phyloP scores from a whole-genome alignment of 2,797 vertebrate species.

The Acanthis flammea region DNA sequence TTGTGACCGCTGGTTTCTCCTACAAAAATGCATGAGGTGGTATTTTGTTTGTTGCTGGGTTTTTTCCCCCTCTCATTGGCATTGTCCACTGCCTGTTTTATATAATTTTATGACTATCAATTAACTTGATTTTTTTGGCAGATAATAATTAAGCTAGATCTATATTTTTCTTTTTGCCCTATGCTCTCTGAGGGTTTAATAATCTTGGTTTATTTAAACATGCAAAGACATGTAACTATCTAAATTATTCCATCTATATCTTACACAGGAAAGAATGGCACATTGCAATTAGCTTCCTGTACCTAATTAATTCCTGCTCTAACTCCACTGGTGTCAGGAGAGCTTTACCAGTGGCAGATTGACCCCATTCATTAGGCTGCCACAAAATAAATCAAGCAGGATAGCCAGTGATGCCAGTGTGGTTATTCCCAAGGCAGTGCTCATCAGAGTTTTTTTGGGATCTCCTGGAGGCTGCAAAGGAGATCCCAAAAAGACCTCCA shows the following conservation, averaged over 20 bases:
- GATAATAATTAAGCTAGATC: neutral
- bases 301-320: neutral
- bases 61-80: neutral
- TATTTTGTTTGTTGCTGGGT: neutral
- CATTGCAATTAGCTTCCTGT: neutral
- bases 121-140: neutral
- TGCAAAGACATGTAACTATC: neutral
- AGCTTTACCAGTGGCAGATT: neutral
- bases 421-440: neutral
- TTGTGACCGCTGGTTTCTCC: neutral
- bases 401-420: neutral
- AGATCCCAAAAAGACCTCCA: neutral
- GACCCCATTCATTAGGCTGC: neutral
- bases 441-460: neutral
- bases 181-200: neutral
- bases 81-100: neutral
- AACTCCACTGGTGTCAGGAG: neutral
- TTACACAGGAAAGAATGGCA: neutral
- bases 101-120: neutral
- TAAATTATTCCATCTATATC: neutral
- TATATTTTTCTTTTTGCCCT: neutral
- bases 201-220: neutral
- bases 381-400: neutral
- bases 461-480: neutral
- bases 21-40: neutral